These are phyloP conservation scores for Sesia bembeciformis DNA, from an alignment of 2,888 invertebrate species.

Conservation along the genomic window DNA sequence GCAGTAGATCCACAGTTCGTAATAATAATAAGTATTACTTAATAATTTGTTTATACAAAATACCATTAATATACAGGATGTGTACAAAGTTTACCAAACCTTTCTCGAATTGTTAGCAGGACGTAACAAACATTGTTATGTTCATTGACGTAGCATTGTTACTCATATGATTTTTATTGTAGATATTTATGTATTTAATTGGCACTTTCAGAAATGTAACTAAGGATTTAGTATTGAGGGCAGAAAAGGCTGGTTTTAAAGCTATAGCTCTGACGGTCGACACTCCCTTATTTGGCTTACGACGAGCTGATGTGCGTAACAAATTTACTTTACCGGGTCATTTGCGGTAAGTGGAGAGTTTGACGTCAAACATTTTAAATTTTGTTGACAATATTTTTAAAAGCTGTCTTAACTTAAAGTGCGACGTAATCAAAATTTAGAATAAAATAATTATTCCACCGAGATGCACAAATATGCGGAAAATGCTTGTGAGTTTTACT, in stretches of 20 bases:
- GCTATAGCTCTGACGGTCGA: slow-evolving; percentile 92
- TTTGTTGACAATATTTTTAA: neutral
- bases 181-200: too few species aligned
- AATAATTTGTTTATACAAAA: too few species aligned
- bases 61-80: too few species aligned
- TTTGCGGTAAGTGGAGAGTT: slow-evolving; percentile 72
- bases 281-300: slow-evolving; percentile 88
- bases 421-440: neutral
- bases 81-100: too few species aligned
- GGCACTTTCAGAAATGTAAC: slow-evolving; percentile 76
- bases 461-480: neutral
- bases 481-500: too few species aligned
- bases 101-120: too few species aligned
- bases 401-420: neutral
- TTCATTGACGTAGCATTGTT: too few species aligned
- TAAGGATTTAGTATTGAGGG: slow-evolving; percentile 80
- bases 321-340: slow-evolving; percentile 87
- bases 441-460: neutral
- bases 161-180: too few species aligned
- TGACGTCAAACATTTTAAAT: neutral
- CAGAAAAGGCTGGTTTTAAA: slow-evolving; percentile 88
- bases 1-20: too few species aligned
- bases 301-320: slow-evolving; percentile 87
- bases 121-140: too few species aligned
- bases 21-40: too few species aligned